Percentiles rank a stretch among this genome's conserved stretches.
These are phyloP conservation scores for Thymallus thymallus DNA, from an alignment of 2,113 vertebrate genomes.

Conservation along the genomic window DNA sequence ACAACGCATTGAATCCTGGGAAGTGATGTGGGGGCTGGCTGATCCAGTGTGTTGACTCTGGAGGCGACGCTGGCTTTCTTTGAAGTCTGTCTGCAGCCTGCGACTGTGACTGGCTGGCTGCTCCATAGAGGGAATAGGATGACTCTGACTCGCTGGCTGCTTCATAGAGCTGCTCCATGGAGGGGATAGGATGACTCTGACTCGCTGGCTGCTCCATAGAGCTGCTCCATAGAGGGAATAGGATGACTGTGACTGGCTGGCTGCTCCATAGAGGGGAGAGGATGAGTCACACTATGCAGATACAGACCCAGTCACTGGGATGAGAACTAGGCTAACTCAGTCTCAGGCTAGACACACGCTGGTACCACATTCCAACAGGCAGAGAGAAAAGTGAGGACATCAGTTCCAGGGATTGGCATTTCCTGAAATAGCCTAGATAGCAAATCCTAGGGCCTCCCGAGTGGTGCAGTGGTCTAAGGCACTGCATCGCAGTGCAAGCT, in stretches of 20 bases:
- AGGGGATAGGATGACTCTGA: no score
- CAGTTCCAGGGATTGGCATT: neutral
- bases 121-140: no score
- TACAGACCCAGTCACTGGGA: neutral
- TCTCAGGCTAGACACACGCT: neutral
- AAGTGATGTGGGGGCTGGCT: neutral
- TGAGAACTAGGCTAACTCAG: neutral
- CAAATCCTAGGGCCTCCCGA: no score
- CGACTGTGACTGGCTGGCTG: no score
- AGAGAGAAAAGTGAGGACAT: neutral
- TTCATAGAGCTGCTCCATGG: no score
- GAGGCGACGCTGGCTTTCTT: neutral
- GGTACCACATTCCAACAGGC: neutral
- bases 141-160: no score
- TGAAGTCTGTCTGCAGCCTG: neutral
- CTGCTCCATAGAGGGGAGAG: no score
- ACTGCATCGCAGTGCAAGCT: no score
- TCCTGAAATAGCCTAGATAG: neutral
- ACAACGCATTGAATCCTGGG: neutral
- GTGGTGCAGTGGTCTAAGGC: no score
- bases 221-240: no score
- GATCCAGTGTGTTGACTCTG: neutral
- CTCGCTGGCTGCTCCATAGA: no score
- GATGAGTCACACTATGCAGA: constrained; percentile 4
- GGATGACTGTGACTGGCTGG: no score